phyloP scores from a whole-genome alignment of 2,888 invertebrate genomes.

The Tridacna gigas region DNA sequence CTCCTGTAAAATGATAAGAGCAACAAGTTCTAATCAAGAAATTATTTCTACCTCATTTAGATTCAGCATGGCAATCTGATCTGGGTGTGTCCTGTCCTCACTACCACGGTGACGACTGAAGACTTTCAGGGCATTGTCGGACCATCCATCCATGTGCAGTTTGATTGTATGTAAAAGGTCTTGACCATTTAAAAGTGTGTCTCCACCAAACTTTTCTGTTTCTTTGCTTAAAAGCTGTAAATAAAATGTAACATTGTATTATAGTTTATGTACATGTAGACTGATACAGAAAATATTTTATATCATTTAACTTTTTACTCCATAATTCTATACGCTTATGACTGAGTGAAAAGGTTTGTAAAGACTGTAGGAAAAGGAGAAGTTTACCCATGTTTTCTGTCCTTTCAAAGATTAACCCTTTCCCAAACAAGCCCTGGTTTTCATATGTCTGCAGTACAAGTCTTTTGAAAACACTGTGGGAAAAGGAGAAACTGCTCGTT shows the following conservation, averaged over 20 bases:
- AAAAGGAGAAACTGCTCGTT: not conserved
- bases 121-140: conserved; percentile 81
- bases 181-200: conserved; percentile 79
- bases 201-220: conserved; percentile 83
- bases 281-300: no score
- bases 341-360: no score
- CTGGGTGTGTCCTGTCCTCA: conserved; percentile 77
- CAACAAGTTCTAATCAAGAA: no score
- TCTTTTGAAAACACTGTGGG: not conserved
- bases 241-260: not conserved
- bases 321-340: no score
- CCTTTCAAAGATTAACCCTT: not conserved
- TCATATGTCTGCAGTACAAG: not conserved
- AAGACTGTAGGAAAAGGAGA: no score
- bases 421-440: not conserved
- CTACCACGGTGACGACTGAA: conserved; percentile 81
- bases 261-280: not conserved
- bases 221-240: conserved; percentile 76
- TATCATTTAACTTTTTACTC: no score
- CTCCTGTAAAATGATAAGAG: no score
- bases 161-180: conserved; percentile 78
- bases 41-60: conserved; percentile 81
- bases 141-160: conserved; percentile 82
- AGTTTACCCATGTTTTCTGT: no score
- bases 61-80: conserved; percentile 78